A percentile compares a stretch with the other conserved stretches of the same genome.
These are phyloP conservation scores for Colinus virginianus DNA, from an alignment of 2,113 vertebrate species.

Conservation along the genomic window DNA sequence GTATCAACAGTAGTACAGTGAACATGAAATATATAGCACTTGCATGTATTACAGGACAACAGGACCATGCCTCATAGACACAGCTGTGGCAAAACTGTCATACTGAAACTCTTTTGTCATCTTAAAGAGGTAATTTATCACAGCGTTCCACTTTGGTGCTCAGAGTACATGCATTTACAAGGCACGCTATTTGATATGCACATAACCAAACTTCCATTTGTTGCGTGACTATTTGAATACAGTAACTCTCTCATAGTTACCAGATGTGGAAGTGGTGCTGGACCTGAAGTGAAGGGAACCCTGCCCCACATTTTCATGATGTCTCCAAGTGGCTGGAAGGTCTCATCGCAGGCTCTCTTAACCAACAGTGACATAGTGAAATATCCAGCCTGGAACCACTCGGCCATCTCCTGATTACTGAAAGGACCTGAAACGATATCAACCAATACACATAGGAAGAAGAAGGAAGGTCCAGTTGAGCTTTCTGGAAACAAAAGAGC, in stretches of 20 bases:
- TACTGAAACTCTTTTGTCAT: not conserved
- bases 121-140: not conserved
- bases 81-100: not conserved
- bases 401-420: constrained; percentile 96
- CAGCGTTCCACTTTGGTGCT: not conserved
- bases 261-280: constrained; percentile 90
- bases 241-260: constrained; percentile 73
- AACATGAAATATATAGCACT: not conserved
- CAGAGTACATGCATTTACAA: not conserved
- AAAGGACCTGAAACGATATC: constrained; percentile 88
- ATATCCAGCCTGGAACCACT: constrained; percentile 99
- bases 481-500: not conserved
- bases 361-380: constrained; percentile 96
- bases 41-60: not conserved
- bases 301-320: constrained; percentile 98
- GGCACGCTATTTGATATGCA: not conserved
- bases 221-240: not conserved
- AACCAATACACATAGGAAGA: not conserved
- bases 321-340: constrained; percentile 94
- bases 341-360: constrained; percentile 97
- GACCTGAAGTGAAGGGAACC: constrained; percentile 92
- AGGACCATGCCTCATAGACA: not conserved
- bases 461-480: not conserved
- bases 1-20: not conserved
- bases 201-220: not conserved